phyloP scores from a whole-genome alignment of 92 coral and sea anemone species.

The Siderastrea siderea region DNA sequence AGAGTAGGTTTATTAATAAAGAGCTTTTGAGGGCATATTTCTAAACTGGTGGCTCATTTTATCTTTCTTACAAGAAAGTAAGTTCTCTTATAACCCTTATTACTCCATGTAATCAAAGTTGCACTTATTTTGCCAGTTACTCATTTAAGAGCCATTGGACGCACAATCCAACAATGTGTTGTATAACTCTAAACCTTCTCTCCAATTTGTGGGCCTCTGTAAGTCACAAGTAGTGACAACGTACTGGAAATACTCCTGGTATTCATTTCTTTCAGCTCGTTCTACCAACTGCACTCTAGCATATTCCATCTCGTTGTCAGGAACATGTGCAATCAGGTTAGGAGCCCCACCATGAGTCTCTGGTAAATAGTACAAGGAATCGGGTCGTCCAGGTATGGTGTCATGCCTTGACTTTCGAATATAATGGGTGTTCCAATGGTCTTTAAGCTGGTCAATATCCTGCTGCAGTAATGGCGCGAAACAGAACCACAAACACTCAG shows the following conservation, averaged over 20 bases:
- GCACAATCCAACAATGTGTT: constrained; percentile 34
- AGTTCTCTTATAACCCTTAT: too few relatives aligned
- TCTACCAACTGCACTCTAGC: constrained; percentile 70
- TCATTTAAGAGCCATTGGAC: constrained; percentile 50
- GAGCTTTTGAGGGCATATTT: too few relatives aligned
- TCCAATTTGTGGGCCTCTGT: constrained; percentile 56
- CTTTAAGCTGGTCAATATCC: constrained; percentile 55
- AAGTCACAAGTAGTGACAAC: constrained; percentile 61
- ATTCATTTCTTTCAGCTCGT: constrained; percentile 50
- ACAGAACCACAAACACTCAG: constrained; percentile 68
- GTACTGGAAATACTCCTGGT: constrained; percentile 76
- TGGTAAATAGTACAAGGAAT: constrained; percentile 75
- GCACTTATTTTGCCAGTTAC: neutral
- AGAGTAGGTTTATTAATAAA: too few relatives aligned
- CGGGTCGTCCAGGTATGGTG: constrained; percentile 76
- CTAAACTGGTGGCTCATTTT: too few relatives aligned
- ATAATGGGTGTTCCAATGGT: constrained; percentile 83
- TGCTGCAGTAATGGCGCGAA: constrained; percentile 56
- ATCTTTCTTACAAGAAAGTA: too few relatives aligned
- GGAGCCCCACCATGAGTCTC: constrained; percentile 61
- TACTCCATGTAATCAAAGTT: constrained; percentile 6
- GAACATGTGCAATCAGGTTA: constrained; percentile 60
- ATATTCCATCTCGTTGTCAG: constrained; percentile 64
- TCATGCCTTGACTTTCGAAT: constrained; percentile 76
- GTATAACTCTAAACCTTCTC: constrained; percentile 53